Conservation (phyloP, 2,113 vertebrate genomes). For the Martes martes region DNA sequence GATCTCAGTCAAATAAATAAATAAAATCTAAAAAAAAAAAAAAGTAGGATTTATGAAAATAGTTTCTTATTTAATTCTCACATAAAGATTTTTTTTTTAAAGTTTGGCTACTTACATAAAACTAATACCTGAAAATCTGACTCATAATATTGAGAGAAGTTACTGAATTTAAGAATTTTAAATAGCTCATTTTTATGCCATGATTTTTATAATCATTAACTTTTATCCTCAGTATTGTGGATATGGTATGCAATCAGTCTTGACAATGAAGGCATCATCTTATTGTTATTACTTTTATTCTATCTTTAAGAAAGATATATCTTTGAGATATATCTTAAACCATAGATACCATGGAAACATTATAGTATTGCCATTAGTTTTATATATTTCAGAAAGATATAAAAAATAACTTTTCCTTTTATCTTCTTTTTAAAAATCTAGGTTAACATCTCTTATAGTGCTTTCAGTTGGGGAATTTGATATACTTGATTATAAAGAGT, state of each 20-base stretch:
- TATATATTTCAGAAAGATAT: not conserved
- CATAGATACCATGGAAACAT: not conserved
- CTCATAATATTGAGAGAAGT: slow-evolving; percentile 23
- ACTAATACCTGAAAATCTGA: slow-evolving; percentile 1
- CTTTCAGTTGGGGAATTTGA: not conserved
- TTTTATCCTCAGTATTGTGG: not conserved
- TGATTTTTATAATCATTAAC: not conserved
- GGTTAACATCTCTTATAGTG: not conserved
- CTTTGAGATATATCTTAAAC: not conserved
- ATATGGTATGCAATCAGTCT: not conserved
- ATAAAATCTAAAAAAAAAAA: not conserved
- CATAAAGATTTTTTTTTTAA: slow-evolving; percentile 10
- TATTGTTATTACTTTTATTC: not conserved
- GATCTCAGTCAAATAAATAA: too few relatives aligned
- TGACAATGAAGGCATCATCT: not conserved
- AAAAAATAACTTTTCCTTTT: not conserved
- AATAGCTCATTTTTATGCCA: not conserved
- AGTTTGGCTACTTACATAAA: not conserved
- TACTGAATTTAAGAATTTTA: not conserved
- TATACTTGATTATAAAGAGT: not conserved
- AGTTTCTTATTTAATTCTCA: not conserved
- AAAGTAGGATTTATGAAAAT: not conserved
- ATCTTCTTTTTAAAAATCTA: slow-evolving; percentile 4
- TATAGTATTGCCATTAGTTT: not conserved
- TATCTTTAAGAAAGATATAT: not conserved